Percentiles rank a stretch among this genome's conserved stretches.
These are phyloP conservation scores for Morpho achilles DNA, from an alignment of 2,888 invertebrate genomes.

Conservation along the genomic window DNA sequence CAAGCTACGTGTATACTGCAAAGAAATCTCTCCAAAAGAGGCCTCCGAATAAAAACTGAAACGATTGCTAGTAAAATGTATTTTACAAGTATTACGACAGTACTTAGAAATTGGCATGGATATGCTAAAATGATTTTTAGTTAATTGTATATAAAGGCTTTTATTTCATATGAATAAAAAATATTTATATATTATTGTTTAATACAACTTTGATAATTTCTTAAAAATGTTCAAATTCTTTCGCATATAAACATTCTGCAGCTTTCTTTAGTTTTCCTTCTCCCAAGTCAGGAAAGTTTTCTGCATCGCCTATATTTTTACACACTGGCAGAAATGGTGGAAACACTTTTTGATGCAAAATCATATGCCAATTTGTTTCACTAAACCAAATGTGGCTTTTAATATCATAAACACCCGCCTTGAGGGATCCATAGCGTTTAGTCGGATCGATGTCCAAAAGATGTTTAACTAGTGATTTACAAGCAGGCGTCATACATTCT, in stretches of 20 bases:
- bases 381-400: conserved; percentile 94
- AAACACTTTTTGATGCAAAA: conserved; percentile 85
- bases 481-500: conserved; percentile 84
- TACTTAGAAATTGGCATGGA: too few relatives aligned
- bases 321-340: conserved; percentile 81
- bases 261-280: conserved; percentile 70
- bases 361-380: conserved; percentile 87
- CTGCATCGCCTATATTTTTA: conserved; percentile 77
- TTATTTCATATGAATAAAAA: background rate
- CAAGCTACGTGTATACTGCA: too few relatives aligned
- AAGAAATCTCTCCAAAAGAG: too few relatives aligned
- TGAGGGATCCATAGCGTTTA: conserved; percentile 90
- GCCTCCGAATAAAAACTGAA: too few relatives aligned
- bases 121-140: too few relatives aligned
- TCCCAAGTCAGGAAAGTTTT: conserved; percentile 82
- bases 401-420: conserved; percentile 92
- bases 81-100: too few relatives aligned
- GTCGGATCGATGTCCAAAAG: conserved; percentile 81
- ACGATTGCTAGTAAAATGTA: too few relatives aligned
- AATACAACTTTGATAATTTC: background rate
- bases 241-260: conserved; percentile 70
- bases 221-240: conserved; percentile 84
- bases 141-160: too few relatives aligned
- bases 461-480: conserved; percentile 89
- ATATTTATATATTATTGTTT: background rate